These are phyloP conservation scores for Armadillidium nasatum DNA, from an alignment of 1,140 invertebrate genomes.

Conservation along the genomic window DNA sequence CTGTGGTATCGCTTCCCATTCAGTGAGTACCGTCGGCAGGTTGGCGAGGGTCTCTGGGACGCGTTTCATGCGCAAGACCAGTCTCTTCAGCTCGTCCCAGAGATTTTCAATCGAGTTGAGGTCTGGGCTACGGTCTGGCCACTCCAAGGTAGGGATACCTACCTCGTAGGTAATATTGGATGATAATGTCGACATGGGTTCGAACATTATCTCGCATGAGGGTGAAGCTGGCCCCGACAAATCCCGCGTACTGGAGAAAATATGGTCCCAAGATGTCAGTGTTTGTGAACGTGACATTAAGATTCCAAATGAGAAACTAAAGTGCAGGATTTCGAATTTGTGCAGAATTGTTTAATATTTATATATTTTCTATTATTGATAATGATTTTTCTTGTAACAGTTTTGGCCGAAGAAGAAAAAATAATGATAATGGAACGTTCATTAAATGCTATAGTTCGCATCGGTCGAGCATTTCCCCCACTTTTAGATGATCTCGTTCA, in stretches of 20 bases:
- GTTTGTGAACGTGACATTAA: not conserved
- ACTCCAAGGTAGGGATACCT: too few species aligned
- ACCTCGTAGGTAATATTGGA: too few species aligned
- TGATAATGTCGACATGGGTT: too few species aligned
- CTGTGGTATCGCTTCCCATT: too few species aligned
- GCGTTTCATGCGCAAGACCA: too few species aligned
- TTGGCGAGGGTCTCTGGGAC: too few species aligned
- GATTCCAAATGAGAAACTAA: not conserved
- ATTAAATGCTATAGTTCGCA: conserved; percentile 74
- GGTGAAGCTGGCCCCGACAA: not conserved
- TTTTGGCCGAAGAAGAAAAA: conserved; percentile 71
- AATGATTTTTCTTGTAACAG: conserved; percentile 50
- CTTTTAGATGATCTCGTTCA: conserved; percentile 81
- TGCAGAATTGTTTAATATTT: conserved; percentile 22
- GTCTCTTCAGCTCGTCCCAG: not conserved
- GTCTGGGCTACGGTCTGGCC: too few species aligned
- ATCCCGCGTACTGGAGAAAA: not conserved
- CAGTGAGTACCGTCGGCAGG: too few species aligned
- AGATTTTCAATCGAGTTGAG: too few species aligned
- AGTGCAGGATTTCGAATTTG: not conserved
- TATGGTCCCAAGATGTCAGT: not conserved
- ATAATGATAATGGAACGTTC: conserved; percentile 75
- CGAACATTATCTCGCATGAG: not conserved
- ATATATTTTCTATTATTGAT: conserved; percentile 30
- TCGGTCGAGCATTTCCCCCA: conserved; percentile 87